These are phyloP conservation scores for Chouioia cunea DNA, from an alignment of 2,888 invertebrate genomes.

Conservation along the genomic window DNA sequence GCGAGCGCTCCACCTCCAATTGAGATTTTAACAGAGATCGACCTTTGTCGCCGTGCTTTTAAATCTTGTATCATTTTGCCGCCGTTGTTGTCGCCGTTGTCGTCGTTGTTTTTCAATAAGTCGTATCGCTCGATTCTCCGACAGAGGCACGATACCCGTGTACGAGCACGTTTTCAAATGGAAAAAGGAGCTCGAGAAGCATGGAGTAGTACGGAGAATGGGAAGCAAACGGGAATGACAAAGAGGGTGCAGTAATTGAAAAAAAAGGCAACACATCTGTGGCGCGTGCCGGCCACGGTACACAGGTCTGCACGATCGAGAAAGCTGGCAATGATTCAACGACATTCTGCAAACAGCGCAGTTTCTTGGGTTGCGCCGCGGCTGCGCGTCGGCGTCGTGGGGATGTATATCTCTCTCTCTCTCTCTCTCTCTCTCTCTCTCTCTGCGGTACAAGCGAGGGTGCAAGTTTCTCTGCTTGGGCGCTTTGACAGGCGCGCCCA, in stretches of 20 bases:
- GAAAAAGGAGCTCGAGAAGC: conserved; percentile 34
- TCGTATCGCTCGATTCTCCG: too few relatives aligned
- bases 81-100: too few relatives aligned
- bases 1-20: too few relatives aligned
- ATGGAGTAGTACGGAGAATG: conserved; percentile 48
- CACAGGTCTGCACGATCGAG: conserved; percentile 7
- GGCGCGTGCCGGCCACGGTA: neutral
- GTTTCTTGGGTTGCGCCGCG: conserved; percentile 50
- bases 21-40: too few relatives aligned
- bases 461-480: neutral
- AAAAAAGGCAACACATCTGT: conserved; percentile 20
- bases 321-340: conserved; percentile 62
- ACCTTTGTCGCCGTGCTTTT: too few relatives aligned
- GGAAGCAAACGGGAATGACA: conserved; percentile 25
- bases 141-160: too few relatives aligned
- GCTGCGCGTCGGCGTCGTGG: conserved; percentile 39
- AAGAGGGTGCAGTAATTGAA: neutral
- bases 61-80: too few relatives aligned
- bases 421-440: conserved; percentile 9
- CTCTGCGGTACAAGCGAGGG: neutral
- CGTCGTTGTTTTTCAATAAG: too few relatives aligned
- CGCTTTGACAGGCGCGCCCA: conserved; percentile 60
- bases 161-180: too few relatives aligned
- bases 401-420: conserved; percentile 42
- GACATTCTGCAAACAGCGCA: conserved; percentile 61